Evolutionary conservation across 2,797 vertebrate genomes (phyloP).

Genomic region (Callimico goeldii): DNA sequence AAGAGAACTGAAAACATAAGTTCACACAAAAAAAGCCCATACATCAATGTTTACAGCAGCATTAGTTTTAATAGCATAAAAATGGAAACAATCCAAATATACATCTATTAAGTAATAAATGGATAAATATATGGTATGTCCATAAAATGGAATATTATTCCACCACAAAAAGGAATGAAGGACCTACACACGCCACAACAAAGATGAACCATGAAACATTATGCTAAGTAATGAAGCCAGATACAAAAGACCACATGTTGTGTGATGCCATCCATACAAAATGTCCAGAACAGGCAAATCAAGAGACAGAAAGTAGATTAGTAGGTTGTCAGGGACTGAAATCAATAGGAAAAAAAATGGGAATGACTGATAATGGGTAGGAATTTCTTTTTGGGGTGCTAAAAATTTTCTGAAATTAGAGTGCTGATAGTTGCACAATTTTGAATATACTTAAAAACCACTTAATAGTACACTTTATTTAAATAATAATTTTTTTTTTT

Average conservation of each 20-base stretch:
- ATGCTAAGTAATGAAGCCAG: not conserved
- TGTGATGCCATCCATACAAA: not conserved
- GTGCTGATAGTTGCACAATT: not conserved
- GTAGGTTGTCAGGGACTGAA: not conserved
- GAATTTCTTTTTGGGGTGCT: not conserved
- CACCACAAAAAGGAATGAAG: conserved; percentile 7
- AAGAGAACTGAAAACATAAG: not conserved
- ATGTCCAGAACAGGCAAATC: not conserved
- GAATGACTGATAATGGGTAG: not conserved
- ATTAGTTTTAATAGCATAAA: not conserved
- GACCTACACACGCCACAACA: not conserved
- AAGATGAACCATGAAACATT: not conserved
- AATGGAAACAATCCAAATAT: not conserved
- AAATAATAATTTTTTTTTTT: too few relatives aligned
- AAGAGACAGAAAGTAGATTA: not conserved
- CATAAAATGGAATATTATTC: not conserved
- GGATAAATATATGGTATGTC: not conserved
- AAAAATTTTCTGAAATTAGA: conserved; percentile 42
- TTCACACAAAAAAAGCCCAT: not conserved
- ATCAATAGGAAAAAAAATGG: not conserved
- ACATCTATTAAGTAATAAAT: not conserved
- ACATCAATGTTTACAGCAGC: not conserved
- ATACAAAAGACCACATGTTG: not conserved
- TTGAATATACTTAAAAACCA: not conserved
- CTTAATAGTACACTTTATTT: too few relatives aligned